A percentile compares a stretch with the other conserved stretches of the same genome.
phyloP scores from a whole-genome alignment of 1,140 invertebrate species.

The Conus betulinus region DNA sequence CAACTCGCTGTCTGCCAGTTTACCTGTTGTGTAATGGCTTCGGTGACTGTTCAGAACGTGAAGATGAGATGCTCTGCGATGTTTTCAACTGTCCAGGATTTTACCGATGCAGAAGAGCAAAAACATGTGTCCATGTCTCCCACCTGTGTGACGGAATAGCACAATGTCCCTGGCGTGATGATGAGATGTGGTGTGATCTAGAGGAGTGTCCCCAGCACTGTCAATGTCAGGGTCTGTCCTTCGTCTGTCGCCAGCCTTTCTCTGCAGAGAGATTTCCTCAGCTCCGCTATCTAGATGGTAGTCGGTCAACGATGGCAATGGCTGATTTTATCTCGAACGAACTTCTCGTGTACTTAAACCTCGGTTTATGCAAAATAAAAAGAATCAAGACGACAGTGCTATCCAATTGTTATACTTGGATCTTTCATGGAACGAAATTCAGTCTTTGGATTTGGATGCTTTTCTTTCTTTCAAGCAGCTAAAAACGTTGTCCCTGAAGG shows the following conservation, averaged over 20 bases:
- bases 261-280: background rate
- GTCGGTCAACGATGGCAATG: background rate
- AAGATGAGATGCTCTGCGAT: background rate
- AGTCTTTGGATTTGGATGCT: background rate
- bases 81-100: conserved; percentile 33
- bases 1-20: background rate
- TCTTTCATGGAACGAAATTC: background rate
- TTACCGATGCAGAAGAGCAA: conserved; percentile 27
- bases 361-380: background rate
- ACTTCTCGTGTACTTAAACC: background rate
- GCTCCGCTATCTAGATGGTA: background rate
- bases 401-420: background rate
- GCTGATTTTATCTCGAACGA: background rate
- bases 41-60: background rate
- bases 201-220: conserved; percentile 48
- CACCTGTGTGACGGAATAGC: conserved; percentile 25
- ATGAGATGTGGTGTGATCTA: conserved; percentile 37
- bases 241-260: conserved; percentile 20
- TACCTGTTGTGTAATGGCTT: conserved; percentile 22
- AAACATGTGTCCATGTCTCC: conserved; percentile 20
- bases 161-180: conserved; percentile 39
- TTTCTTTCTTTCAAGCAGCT: background rate
- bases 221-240: conserved; percentile 22
- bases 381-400: background rate
- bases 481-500: background rate